Conservation (phyloP, 2,797 vertebrate species). For the Odontamblyopus lacepedii region DNA sequence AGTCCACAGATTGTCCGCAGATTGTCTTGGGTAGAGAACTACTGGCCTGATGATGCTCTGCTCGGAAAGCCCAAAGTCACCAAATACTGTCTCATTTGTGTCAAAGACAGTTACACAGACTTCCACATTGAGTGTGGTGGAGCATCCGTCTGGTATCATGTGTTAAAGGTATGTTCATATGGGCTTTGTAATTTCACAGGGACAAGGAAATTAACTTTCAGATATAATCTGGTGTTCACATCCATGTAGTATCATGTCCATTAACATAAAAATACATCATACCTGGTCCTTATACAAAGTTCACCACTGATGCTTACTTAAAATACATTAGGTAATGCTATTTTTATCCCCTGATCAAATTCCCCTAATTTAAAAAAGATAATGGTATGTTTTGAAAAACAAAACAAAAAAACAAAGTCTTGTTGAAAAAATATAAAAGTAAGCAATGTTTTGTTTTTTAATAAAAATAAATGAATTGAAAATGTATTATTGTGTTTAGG, state of each 20-base stretch:
- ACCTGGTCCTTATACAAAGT: not conserved
- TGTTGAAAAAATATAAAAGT: too few relatives aligned
- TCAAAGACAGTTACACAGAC: slow-evolving; percentile 98
- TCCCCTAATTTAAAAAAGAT: not conserved
- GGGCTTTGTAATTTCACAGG: not conserved
- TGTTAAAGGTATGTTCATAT: slow-evolving; percentile 84
- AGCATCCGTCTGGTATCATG: slow-evolving; percentile 95
- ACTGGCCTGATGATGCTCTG: slow-evolving; percentile 94
- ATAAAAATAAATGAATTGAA: too few relatives aligned
- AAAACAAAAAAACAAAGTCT: too few relatives aligned
- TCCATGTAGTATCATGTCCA: too few relatives aligned
- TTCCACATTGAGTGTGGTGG: slow-evolving; percentile 97
- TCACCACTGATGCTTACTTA: not conserved
- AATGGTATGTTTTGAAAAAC: too few relatives aligned
- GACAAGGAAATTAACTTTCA: not conserved
- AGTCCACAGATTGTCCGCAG: slow-evolving; percentile 94
- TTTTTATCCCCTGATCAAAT: not conserved
- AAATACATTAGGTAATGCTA: not conserved
- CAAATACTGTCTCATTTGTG: slow-evolving; percentile 97
- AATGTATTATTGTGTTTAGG: slow-evolving; percentile 74
- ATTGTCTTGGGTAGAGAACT: slow-evolving; percentile 96
- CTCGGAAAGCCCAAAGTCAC: slow-evolving; percentile 97
- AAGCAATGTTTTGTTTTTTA: too few relatives aligned
- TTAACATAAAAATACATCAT: too few relatives aligned
- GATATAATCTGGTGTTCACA: too few relatives aligned